Evolutionary conservation across 2,113 vertebrate species (phyloP).

Genomic region (Chamaetylas fuelleborni): DNA sequence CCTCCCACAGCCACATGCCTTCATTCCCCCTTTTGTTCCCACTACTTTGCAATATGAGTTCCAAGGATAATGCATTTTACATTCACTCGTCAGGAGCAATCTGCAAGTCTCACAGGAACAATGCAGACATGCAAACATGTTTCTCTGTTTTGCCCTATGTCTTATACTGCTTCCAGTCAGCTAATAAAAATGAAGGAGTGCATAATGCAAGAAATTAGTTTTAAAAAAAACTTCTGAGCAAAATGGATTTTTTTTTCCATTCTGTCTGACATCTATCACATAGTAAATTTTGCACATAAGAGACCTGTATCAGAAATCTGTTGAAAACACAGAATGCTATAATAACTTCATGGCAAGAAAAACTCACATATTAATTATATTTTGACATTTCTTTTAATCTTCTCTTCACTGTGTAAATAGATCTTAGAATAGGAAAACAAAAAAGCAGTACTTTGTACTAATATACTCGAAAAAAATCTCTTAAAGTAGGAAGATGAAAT

Average conservation of each 20-base stretch:
- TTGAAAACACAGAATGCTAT: not conserved
- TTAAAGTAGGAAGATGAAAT: not conserved
- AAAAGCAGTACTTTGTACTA: not conserved
- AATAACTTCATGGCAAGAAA: not conserved
- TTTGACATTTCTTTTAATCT: not conserved
- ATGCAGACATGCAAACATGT: not conserved
- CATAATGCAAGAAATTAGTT: not conserved
- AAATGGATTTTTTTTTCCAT: not conserved
- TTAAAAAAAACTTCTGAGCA: not conserved
- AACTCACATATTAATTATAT: not conserved
- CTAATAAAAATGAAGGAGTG: not conserved
- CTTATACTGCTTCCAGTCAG: not conserved
- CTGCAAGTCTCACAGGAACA: not conserved
- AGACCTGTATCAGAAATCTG: not conserved
- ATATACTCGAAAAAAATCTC: not conserved
- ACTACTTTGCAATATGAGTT: not conserved
- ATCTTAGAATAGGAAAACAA: not conserved
- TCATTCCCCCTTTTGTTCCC: not conserved
- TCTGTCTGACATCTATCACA: not conserved
- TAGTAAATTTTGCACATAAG: not conserved
- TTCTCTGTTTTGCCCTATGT: not conserved
- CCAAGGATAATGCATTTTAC: not conserved
- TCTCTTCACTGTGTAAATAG: not conserved
- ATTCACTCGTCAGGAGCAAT: conserved; percentile 61
- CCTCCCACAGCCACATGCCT: not conserved